A percentile compares a stretch with the other conserved stretches of the same genome.
phyloP scores from a whole-genome alignment of 92 coral and sea anemone genomes.

The Umimayanthus kanabou region DNA sequence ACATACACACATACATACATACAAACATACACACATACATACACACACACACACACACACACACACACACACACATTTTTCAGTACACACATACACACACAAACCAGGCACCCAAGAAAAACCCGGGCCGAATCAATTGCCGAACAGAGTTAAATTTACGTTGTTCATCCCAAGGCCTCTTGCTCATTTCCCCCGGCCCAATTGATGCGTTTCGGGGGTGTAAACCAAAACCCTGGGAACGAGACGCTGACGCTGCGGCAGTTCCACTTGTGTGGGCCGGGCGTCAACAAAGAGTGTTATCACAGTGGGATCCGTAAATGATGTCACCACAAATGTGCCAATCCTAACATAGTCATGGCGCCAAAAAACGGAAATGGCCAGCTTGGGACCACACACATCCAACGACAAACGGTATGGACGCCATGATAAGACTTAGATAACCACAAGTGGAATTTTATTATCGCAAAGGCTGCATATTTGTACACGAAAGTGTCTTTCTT shows the following conservation, averaged over 20 bases:
- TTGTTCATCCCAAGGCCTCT: no score
- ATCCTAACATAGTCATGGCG: constrained; percentile 57
- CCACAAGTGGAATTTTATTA: constrained; percentile 2
- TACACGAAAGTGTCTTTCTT: background rate
- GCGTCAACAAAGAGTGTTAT: constrained; percentile 34
- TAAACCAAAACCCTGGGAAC: no score
- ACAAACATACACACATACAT: no score
- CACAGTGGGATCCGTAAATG: constrained; percentile 27
- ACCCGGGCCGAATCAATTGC: no score
- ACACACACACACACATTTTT: no score
- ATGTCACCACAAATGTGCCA: constrained; percentile 53
- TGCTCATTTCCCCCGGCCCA: no score
- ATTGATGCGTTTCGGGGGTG: no score
- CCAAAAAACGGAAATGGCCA: constrained; percentile 56
- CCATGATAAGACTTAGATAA: constrained; percentile 34
- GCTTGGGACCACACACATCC: constrained; percentile 55
- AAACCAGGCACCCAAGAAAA: no score
- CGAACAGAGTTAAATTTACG: no score
- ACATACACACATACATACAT: no score
- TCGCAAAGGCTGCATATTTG: constrained; percentile 1
- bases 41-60: no score
- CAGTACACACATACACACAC: no score
- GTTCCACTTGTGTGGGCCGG: constrained; percentile 42
- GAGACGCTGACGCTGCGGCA: background rate
- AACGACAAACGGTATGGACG: constrained; percentile 12